Evolutionary conservation across 53 echinoderm and acorn worm species (phyloP).

Genomic region (Paelopatides confundens): DNA sequence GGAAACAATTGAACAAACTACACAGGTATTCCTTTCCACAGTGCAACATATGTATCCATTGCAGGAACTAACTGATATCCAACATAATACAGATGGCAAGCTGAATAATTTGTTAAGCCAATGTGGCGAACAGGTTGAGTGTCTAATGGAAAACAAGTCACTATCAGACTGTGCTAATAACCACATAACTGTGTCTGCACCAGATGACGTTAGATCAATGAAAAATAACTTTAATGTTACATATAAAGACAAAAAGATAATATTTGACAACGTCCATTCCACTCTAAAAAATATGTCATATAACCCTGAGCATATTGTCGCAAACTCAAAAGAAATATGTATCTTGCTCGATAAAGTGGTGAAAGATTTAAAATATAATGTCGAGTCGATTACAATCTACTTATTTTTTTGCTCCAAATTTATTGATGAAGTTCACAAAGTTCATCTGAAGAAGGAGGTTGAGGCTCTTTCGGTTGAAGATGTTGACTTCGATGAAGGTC

Average conservation of each 20-base stretch:
- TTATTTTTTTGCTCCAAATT: constrained; percentile 3
- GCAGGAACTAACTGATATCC: background rate
- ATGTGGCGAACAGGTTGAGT: constrained; percentile 5
- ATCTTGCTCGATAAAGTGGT: background rate
- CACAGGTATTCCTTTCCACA: background rate
- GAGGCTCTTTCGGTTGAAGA: background rate
- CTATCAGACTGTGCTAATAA: background rate
- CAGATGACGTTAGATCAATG: background rate
- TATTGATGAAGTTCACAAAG: constrained; percentile 3
- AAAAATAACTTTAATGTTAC: constrained; percentile 7
- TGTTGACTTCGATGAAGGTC: background rate
- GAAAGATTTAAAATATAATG: background rate
- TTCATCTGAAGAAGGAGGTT: background rate
- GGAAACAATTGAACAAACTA: background rate
- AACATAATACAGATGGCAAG: background rate
- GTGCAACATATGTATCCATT: background rate
- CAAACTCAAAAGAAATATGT: background rate
- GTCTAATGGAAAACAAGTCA: background rate
- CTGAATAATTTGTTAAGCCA: background rate
- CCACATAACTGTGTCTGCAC: background rate
- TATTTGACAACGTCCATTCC: background rate
- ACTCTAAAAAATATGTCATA: background rate
- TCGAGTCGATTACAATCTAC: background rate
- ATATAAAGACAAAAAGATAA: background rate
- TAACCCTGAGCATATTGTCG: background rate